phyloP scores from a whole-genome alignment of 2,888 invertebrate species.

The Hipparchia sbordonii region DNA sequence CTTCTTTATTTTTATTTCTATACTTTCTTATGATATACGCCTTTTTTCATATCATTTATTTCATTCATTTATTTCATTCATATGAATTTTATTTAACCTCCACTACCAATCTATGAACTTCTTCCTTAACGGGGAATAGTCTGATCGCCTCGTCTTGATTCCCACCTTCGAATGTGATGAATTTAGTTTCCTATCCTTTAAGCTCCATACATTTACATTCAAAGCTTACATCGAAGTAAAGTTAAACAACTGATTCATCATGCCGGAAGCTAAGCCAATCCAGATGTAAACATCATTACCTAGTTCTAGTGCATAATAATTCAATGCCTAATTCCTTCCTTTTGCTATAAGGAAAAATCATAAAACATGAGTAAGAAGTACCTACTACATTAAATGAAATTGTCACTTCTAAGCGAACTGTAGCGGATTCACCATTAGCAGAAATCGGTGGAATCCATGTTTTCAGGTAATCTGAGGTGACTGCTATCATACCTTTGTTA shows the following conservation, averaged over 20 bases:
- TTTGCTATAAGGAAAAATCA: neutral
- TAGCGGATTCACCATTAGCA: no score
- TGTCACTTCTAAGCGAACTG: neutral
- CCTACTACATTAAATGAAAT: neutral
- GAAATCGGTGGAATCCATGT: no score
- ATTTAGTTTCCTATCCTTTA: neutral
- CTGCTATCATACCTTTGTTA: no score
- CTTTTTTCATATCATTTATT: neutral
- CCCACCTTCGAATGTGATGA: neutral
- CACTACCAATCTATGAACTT: neutral
- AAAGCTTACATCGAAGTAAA: constrained; percentile 2
- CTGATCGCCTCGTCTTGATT: neutral
- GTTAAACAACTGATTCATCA: neutral
- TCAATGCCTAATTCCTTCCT: neutral
- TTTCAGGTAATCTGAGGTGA: no score
- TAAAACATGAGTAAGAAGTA: neutral
- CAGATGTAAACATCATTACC: neutral
- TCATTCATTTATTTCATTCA: no score
- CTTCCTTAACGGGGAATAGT: neutral
- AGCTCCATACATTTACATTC: neutral
- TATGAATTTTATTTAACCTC: no score
- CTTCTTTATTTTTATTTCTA: no score
- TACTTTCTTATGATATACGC: neutral
- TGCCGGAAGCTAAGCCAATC: neutral
- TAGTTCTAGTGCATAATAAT: neutral